These are phyloP conservation scores for Anneissia japonica DNA, from an alignment of 35 echinoderm and acorn worm species.

Conservation along the genomic window DNA sequence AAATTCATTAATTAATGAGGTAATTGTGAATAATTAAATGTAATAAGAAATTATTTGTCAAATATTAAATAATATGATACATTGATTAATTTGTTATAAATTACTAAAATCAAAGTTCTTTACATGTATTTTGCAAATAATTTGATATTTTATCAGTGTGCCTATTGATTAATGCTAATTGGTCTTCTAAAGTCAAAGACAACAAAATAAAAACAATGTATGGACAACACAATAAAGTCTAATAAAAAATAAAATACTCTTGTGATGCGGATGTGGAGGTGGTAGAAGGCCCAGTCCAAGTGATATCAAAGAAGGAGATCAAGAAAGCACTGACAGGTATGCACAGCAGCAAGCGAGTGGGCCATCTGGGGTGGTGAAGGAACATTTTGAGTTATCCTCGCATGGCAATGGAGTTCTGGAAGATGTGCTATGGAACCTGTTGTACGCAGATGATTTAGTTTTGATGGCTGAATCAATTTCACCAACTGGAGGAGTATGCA, in stretches of 20 bases:
- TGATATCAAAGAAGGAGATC: constrained; percentile 11
- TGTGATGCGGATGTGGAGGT: neutral
- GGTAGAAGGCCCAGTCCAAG: neutral
- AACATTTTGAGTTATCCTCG: neutral
- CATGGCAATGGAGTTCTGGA: no score
- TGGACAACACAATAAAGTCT: neutral
- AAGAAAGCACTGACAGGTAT: constrained; percentile 10
- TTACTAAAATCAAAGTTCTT: neutral
- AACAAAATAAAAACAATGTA: neutral
- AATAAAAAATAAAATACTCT: no score
- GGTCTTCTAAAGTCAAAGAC: neutral
- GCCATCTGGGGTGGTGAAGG: neutral
- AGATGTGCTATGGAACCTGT: constrained; percentile 15
- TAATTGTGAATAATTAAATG: neutral
- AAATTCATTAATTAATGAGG: neutral
- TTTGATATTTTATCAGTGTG: no score
- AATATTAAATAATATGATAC: neutral
- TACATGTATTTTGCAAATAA: no score
- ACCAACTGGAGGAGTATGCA: neutral
- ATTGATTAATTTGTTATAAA: neutral
- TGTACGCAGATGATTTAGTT: constrained; percentile 8
- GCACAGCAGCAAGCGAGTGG: constrained; percentile 2
- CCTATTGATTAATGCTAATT: no score
- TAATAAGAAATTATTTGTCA: neutral
- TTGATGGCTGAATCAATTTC: neutral